Evolutionary conservation across 2,888 invertebrate species (phyloP).

Genomic region (Tiliacea aurago): DNA sequence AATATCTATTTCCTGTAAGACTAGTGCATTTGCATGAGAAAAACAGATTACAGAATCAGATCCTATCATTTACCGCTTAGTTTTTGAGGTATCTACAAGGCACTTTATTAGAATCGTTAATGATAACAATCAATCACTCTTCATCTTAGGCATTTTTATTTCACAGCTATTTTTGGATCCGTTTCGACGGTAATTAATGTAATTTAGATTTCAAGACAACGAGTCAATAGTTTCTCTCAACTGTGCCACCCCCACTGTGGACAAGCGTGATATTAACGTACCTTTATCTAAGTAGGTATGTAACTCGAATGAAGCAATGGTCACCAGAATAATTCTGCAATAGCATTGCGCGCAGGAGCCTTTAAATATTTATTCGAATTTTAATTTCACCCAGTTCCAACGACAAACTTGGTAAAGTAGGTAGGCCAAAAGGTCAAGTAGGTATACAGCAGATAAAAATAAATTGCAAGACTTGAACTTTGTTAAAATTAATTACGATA

Average conservation of each 20-base stretch:
- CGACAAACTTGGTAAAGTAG: conserved; percentile 53
- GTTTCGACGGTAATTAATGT: background rate
- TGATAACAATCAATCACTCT: background rate
- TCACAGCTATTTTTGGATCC: background rate
- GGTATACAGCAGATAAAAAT: conserved; percentile 65
- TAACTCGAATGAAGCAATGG: conserved; percentile 23
- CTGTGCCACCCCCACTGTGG: background rate
- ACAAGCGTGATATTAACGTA: background rate
- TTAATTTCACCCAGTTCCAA: conserved; percentile 46
- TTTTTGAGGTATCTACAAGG: conserved; percentile 15
- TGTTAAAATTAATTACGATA: conserved; percentile 82
- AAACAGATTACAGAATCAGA: background rate
- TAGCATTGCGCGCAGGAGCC: conserved; percentile 23
- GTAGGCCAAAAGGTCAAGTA: conserved; percentile 64
- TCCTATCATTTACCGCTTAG: background rate
- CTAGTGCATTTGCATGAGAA: background rate
- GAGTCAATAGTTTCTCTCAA: background rate
- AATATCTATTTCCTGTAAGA: background rate
- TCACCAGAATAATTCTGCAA: conserved; percentile 28
- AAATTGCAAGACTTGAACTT: conserved; percentile 74
- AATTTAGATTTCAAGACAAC: background rate
- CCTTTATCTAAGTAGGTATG: background rate
- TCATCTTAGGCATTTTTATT: background rate
- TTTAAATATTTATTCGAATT: conserved; percentile 48
- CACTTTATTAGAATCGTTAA: background rate